These are phyloP conservation scores for Drosophila nasuta DNA, from an alignment of 1,140 invertebrate species.

Conservation along the genomic window DNA sequence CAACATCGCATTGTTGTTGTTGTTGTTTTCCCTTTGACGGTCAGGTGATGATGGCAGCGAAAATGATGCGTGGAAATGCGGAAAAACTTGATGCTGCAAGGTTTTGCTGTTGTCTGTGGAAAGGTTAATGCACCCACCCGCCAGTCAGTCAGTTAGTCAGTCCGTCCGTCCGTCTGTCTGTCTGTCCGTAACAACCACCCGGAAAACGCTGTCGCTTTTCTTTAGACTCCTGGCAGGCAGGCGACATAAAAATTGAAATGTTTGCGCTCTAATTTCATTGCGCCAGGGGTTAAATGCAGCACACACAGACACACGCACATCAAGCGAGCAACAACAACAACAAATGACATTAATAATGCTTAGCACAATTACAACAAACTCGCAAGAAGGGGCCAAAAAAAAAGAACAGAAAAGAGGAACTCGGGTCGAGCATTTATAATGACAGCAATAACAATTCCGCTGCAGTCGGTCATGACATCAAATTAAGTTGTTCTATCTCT, in stretches of 20 bases:
- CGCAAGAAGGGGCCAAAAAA: background rate
- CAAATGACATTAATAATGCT: conserved; percentile 68
- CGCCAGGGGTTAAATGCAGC: conserved; percentile 40
- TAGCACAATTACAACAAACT: conserved; percentile 61
- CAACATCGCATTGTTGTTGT: conserved; percentile 7
- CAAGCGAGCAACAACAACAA: conserved; percentile 33
- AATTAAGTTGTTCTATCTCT: conserved; percentile 60
- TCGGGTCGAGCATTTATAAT: conserved; percentile 59
- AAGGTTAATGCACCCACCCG: conserved; percentile 52
- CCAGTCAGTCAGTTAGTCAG: background rate
- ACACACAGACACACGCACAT: background rate
- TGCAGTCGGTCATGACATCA: conserved; percentile 69
- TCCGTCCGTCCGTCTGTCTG: background rate
- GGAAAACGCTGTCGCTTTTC: conserved; percentile 29
- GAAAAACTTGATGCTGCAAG: conserved; percentile 24
- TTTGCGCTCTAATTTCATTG: conserved; percentile 57
- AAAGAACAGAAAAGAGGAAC: conserved; percentile 47
- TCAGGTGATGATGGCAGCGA: conserved; percentile 30
- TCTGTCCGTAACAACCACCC: conserved; percentile 16
- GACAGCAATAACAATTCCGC: conserved; percentile 72
- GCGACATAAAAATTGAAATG: conserved; percentile 52
- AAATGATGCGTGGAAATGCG: conserved; percentile 31
- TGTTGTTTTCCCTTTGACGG: background rate
- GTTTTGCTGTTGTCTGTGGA: conserved; percentile 33
- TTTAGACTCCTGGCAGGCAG: conserved; percentile 5